phyloP scores from a whole-genome alignment of 2,797 vertebrate genomes.

The Chelon labrosus region DNA sequence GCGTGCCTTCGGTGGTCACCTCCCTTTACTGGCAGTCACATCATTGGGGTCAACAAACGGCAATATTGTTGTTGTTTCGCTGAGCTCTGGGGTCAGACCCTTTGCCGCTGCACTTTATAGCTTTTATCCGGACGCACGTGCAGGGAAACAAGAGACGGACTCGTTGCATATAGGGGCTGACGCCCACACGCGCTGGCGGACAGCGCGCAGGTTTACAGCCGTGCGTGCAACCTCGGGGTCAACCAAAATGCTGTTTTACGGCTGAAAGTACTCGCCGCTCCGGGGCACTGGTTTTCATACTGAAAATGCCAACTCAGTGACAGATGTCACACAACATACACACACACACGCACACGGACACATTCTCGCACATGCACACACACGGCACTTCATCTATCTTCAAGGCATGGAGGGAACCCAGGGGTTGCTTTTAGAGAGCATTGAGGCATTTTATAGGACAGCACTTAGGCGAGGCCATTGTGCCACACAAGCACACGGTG shows the following conservation, averaged over 20 bases:
- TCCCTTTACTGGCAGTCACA: not conserved
- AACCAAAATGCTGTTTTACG: constrained; percentile 66
- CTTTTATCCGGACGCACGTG: constrained; percentile 44
- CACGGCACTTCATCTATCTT: constrained; percentile 74
- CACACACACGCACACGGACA: constrained; percentile 19
- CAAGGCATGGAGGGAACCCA: constrained; percentile 67
- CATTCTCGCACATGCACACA: constrained; percentile 47
- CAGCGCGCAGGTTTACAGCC: constrained; percentile 42
- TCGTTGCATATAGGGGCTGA: constrained; percentile 9
- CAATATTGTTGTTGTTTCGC: constrained; percentile 43
- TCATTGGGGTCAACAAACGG: constrained; percentile 17
- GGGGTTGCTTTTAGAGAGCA: constrained; percentile 81
- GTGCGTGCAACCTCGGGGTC: constrained; percentile 60
- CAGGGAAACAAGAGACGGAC: constrained; percentile 19
- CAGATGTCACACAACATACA: constrained; percentile 66
- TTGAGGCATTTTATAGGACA: constrained; percentile 87
- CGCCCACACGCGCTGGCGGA: not conserved
- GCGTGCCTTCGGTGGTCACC: not conserved
- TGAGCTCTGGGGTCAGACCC: constrained; percentile 46
- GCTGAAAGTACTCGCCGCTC: constrained; percentile 49
- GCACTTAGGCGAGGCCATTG: constrained; percentile 85
- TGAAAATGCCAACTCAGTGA: constrained; percentile 74
- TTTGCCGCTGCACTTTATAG: constrained; percentile 27
- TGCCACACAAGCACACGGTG: constrained; percentile 77
- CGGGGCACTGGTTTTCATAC: constrained; percentile 63